These are phyloP conservation scores for Elanus axillaris DNA, from an alignment of 2,113 vertebrate genomes.

Conservation along the genomic window DNA sequence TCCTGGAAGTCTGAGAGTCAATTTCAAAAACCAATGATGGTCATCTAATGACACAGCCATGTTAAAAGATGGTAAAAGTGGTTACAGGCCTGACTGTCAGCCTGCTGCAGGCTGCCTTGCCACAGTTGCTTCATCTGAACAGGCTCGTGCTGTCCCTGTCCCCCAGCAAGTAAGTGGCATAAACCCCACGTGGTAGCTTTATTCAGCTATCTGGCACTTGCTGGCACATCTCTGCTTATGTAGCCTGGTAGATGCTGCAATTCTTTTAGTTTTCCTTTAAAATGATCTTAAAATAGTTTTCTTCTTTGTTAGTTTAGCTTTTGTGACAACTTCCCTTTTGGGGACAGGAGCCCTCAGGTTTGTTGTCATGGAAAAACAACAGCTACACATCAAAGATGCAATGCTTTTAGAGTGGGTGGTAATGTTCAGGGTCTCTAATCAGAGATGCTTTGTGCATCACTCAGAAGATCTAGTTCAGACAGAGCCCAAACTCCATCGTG, in stretches of 20 bases:
- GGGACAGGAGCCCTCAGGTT: not conserved
- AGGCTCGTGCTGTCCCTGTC: not conserved
- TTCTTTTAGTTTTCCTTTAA: not conserved
- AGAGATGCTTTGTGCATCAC: not conserved
- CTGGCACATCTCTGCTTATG: conserved; percentile 58
- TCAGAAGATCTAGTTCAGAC: not conserved
- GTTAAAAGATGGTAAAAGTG: not conserved
- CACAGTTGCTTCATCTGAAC: not conserved
- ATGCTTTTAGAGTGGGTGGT: not conserved
- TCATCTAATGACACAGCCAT: not conserved
- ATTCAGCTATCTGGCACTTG: not conserved
- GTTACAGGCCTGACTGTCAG: not conserved
- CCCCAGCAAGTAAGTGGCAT: not conserved
- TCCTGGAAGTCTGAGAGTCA: not conserved
- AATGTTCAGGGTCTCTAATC: not conserved
- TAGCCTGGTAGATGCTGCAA: conserved; percentile 39
- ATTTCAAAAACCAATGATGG: not conserved
- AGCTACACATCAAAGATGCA: not conserved
- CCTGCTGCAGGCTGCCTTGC: not conserved
- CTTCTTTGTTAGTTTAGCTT: not conserved
- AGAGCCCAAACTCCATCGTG: not conserved
- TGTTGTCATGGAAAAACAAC: not conserved
- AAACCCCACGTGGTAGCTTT: not conserved
- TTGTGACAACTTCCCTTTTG: not conserved
- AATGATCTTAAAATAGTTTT: not conserved